Conservation (phyloP, 2,888 invertebrate species). For the Acronicta alni region DNA sequence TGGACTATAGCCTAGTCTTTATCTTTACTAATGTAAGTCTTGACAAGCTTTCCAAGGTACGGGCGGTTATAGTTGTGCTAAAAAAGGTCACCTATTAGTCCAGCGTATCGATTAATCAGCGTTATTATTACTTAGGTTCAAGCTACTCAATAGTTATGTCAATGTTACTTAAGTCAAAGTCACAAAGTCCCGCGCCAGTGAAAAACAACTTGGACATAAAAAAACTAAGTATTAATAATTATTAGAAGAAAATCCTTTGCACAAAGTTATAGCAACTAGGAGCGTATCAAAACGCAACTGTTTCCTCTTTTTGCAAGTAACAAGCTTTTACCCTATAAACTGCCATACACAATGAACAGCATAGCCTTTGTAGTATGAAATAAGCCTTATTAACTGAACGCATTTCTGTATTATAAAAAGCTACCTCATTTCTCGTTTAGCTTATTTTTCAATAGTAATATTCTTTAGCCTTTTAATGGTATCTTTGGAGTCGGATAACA, state of each 20-base stretch:
- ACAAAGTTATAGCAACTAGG: constrained; percentile 19
- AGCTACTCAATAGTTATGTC: too few relatives aligned
- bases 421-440: constrained; percentile 37
- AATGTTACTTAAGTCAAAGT: too few relatives aligned
- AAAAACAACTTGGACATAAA: too few relatives aligned
- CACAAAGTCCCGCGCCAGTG: too few relatives aligned
- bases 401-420: constrained; percentile 38
- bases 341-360: constrained; percentile 50
- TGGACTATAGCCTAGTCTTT: too few relatives aligned
- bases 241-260: constrained; percentile 11
- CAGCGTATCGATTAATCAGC: too few relatives aligned
- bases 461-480: constrained; percentile 26
- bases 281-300: constrained; percentile 42
- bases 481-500: constrained; percentile 9
- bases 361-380: constrained; percentile 50
- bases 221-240: constrained; percentile 10
- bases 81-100: too few relatives aligned
- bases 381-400: constrained; percentile 55
- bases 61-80: too few relatives aligned
- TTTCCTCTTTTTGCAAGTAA: constrained; percentile 51
- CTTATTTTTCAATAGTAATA: constrained; percentile 27
- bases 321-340: constrained; percentile 52
- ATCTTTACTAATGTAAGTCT: too few relatives aligned
- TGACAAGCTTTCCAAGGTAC: too few relatives aligned
- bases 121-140: too few relatives aligned